These are phyloP conservation scores for Chromis chromis DNA, from an alignment of 2,797 vertebrate species.

Conservation along the genomic window DNA sequence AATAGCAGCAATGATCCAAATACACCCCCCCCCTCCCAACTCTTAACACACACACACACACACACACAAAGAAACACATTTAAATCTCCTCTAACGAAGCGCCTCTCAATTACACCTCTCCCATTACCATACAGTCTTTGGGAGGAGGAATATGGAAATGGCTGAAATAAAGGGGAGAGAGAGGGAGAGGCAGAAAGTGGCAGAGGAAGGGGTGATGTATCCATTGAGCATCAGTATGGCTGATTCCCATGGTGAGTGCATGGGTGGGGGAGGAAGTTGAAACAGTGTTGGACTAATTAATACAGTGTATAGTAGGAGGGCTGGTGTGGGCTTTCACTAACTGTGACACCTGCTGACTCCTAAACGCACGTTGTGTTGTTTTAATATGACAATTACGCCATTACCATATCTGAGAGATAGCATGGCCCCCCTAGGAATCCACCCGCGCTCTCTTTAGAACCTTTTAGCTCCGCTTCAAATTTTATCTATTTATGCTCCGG, in stretches of 20 bases:
- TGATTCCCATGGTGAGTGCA: conserved; percentile 78
- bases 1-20: conserved; percentile 70
- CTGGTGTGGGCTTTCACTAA: conserved; percentile 82
- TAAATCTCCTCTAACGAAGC: conserved; percentile 79
- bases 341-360: conserved; percentile 86
- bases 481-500: conserved; percentile 77
- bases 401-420: conserved; percentile 86
- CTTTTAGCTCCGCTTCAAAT: conserved; percentile 78
- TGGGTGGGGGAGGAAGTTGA: conserved; percentile 78
- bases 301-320: conserved; percentile 79
- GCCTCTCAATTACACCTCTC: conserved; percentile 81
- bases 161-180: conserved; percentile 63
- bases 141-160: conserved; percentile 80
- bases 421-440: conserved; percentile 80
- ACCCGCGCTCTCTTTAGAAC: conserved; percentile 80
- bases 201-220: conserved; percentile 69
- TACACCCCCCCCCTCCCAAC: conserved; percentile 35
- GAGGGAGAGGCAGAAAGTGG: conserved; percentile 47
- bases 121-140: conserved; percentile 77
- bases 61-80: conserved; percentile 71
- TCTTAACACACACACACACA: conserved; percentile 35
- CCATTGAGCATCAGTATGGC: conserved; percentile 66
- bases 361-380: conserved; percentile 85
- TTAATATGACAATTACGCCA: conserved; percentile 86
- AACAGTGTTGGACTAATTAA: conserved; percentile 83